Percentiles rank a stretch among this genome's conserved stretches.
Evolutionary conservation across 2,113 vertebrate species (phyloP).

Genomic region (Sturnira hondurensis): DNA sequence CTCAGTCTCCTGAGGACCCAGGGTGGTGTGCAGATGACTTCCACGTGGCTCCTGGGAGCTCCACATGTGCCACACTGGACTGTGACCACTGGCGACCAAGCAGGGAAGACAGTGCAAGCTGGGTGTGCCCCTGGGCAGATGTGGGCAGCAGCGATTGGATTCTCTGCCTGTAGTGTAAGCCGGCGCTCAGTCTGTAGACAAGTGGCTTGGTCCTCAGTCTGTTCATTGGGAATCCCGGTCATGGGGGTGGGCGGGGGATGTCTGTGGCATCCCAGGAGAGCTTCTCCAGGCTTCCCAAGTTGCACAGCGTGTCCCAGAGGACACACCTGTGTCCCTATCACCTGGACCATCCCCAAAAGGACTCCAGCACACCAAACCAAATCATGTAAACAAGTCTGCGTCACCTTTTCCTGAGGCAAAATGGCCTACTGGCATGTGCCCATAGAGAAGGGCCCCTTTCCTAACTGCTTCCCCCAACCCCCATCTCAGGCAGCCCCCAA

Average conservation of each 20-base stretch:
- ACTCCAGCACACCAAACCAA: too few species aligned
- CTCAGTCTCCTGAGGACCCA: background rate
- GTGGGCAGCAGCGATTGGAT: background rate
- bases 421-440: too few species aligned
- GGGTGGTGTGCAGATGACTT: background rate
- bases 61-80: background rate
- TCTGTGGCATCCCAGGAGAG: conserved; percentile 34
- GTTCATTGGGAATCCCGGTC: background rate
- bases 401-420: background rate
- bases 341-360: background rate
- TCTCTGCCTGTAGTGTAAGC: background rate
- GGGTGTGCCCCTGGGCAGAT: background rate
- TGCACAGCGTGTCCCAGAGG: background rate
- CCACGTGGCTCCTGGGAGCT: background rate
- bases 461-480: background rate
- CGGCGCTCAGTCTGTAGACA: background rate
- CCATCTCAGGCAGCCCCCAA: background rate
- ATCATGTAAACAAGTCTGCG: background rate
- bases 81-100: background rate
- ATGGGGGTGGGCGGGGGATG: background rate
- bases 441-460: background rate
- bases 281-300: conserved; percentile 37
- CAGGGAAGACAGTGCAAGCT: background rate
- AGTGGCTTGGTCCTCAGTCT: background rate
- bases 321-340: background rate